Conservation (phyloP, 2,797 vertebrate genomes). For the Perodicticus potto region DNA sequence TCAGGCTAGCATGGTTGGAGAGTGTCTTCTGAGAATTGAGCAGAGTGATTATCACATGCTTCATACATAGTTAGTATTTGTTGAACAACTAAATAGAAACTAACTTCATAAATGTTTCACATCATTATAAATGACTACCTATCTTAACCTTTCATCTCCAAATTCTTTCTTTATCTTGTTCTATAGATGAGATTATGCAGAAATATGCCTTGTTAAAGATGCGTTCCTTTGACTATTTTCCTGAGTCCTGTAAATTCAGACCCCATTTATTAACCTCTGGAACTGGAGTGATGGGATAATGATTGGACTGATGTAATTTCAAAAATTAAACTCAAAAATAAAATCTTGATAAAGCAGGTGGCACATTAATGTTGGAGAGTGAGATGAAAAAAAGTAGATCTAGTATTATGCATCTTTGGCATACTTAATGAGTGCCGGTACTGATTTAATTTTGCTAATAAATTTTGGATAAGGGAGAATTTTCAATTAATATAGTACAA, state of each 20-base stretch:
- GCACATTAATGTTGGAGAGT: not conserved
- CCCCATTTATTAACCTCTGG: not conserved
- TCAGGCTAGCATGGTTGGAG: not conserved
- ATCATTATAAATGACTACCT: not conserved
- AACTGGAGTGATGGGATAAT: not conserved
- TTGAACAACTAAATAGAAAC: not conserved
- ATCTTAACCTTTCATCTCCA: not conserved
- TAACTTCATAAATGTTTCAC: not conserved
- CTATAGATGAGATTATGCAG: not conserved
- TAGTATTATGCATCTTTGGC: not conserved
- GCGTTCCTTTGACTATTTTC: not conserved
- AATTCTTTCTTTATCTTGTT: not conserved
- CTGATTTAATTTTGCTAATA: constrained; percentile 68
- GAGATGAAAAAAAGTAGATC: not conserved
- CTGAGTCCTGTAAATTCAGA: not conserved
- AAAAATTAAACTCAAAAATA: constrained; percentile 21
- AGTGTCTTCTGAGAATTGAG: not conserved
- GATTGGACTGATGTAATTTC: not conserved
- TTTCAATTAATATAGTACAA: constrained; percentile 39
- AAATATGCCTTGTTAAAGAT: not conserved
- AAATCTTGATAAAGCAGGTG: constrained; percentile 34
- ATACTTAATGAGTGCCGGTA: constrained; percentile 45
- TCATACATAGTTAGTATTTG: not conserved
- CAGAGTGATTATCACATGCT: not conserved
- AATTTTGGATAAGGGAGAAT: constrained; percentile 38